These are phyloP conservation scores for Marisa cornuarietis DNA, from an alignment of 1,140 invertebrate species.

Conservation along the genomic window DNA sequence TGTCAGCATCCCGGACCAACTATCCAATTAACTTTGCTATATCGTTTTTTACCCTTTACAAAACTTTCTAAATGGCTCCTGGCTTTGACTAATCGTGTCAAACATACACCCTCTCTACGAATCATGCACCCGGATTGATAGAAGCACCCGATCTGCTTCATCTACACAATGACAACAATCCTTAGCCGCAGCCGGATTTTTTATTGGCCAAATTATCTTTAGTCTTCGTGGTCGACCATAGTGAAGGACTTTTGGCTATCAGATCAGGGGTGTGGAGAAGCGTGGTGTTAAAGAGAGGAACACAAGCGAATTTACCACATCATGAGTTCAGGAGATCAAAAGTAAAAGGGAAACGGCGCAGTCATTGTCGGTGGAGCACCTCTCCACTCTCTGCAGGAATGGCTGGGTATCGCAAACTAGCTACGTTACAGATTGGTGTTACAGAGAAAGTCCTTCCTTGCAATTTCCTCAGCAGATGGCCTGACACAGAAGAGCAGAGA, in stretches of 20 bases:
- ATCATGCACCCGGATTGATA: no score
- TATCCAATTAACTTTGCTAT: no score
- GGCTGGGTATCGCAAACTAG: constrained; percentile 21
- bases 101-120: no score
- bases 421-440: constrained; percentile 25
- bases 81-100: no score
- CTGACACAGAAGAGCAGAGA: not conserved
- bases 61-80: no score
- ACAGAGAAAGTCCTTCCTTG: constrained; percentile 22
- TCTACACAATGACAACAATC: no score
- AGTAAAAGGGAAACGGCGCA: not conserved
- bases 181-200: no score
- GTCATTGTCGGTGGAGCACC: constrained; percentile 12
- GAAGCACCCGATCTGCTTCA: no score
- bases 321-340: constrained; percentile 7
- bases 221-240: not conserved
- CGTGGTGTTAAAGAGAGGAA: not conserved
- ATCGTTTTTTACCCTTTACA: no score
- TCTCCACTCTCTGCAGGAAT: constrained; percentile 13
- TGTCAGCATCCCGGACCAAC: no score
- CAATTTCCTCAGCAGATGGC: constrained; percentile 29
- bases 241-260: no score
- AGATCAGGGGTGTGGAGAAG: no score
- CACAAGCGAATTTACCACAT: constrained; percentile 13
- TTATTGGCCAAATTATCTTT: constrained; percentile 23